phyloP scores from a whole-genome alignment of 2,888 invertebrate genomes.

The Rhagonycha lutea region DNA sequence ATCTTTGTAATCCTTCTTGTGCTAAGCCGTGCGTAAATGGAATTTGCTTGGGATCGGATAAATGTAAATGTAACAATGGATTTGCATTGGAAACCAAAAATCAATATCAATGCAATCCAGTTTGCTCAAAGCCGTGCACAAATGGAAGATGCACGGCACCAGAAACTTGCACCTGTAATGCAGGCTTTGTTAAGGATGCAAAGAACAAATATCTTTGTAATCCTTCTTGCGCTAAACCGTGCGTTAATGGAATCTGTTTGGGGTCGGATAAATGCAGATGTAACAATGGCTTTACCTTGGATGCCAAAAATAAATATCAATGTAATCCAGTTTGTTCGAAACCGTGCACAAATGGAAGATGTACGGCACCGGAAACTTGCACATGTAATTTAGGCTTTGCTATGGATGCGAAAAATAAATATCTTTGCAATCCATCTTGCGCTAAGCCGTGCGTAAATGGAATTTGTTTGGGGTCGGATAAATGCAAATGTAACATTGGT shows the following conservation, averaged over 20 bases:
- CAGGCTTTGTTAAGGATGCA: conserved; percentile 1
- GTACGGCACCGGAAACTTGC: conserved; percentile 46
- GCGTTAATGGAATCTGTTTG: conserved; percentile 25
- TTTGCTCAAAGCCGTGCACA: conserved; percentile 34
- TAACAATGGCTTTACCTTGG: conserved; percentile 6
- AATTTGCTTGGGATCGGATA: conserved; percentile 38
- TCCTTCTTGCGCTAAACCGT: conserved; percentile 26
- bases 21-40: conserved; percentile 34
- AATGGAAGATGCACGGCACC: conserved; percentile 35
- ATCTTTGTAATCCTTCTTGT: conserved; percentile 54
- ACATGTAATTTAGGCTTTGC: conserved; percentile 29
- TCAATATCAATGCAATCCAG: conserved; percentile 44
- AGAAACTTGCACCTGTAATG: conserved; percentile 32
- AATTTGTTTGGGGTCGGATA: conserved; percentile 37
- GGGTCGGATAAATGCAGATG: conserved; percentile 32
- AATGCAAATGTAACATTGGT: conserved; percentile 46
- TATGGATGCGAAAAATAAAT: conserved; percentile 17
- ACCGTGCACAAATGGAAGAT: conserved; percentile 56
- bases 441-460: conserved; percentile 34
- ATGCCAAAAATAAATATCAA: conserved; percentile 33
- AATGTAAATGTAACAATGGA: conserved; percentile 45
- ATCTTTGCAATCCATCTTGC: no score
- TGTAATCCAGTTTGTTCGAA: conserved; percentile 42
- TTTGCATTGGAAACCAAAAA: conserved; percentile 9
- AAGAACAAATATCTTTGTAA: conserved; percentile 22